A percentile compares a stretch with the other conserved stretches of the same genome.
These are phyloP conservation scores for Gerosis bhagava DNA, from an alignment of 2,888 invertebrate species.

Conservation along the genomic window DNA sequence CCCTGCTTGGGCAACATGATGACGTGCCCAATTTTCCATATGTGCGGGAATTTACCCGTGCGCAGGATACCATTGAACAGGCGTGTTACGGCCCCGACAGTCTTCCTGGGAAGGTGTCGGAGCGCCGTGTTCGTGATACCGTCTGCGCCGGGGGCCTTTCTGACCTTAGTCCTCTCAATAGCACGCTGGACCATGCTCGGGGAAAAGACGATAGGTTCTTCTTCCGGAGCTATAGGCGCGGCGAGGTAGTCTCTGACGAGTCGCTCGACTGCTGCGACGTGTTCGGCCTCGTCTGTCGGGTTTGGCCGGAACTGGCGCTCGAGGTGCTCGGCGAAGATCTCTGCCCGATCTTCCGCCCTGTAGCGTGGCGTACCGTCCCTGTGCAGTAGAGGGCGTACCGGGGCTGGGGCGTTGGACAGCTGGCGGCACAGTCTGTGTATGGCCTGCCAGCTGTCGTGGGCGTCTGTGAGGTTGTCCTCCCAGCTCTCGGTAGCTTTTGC, in stretches of 20 bases:
- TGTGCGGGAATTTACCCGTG: too few species aligned
- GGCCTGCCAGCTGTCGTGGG: neutral
- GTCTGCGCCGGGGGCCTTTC: neutral
- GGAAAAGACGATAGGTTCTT: slow-evolving; percentile 8
- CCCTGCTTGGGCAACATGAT: too few species aligned
- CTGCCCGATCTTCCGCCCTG: too few species aligned
- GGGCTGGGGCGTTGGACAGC: too few species aligned
- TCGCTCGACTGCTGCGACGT: neutral
- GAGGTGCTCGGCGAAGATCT: too few species aligned
- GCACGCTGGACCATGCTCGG: slow-evolving; percentile 11
- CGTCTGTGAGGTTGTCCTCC: slow-evolving; percentile 9
- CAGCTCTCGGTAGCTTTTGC: slow-evolving; percentile 9
- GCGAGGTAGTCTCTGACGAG: neutral
- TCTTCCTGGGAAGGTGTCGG: neutral
- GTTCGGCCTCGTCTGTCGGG: too few species aligned
- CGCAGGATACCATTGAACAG: neutral
- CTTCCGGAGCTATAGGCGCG: slow-evolving; percentile 6
- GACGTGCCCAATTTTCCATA: too few species aligned
- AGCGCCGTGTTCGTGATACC: neutral
- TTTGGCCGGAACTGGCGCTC: slow-evolving; percentile 19
- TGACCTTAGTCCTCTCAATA: slow-evolving; percentile 11
- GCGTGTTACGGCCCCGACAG: neutral
- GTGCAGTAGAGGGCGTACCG: too few species aligned
- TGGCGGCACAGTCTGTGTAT: slow-evolving; percentile 15
- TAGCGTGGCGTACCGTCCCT: slow-evolving; percentile 16